Evolutionary conservation across 2,113 vertebrate species (phyloP).

Genomic region (Phrynosoma blainvillii): DNA sequence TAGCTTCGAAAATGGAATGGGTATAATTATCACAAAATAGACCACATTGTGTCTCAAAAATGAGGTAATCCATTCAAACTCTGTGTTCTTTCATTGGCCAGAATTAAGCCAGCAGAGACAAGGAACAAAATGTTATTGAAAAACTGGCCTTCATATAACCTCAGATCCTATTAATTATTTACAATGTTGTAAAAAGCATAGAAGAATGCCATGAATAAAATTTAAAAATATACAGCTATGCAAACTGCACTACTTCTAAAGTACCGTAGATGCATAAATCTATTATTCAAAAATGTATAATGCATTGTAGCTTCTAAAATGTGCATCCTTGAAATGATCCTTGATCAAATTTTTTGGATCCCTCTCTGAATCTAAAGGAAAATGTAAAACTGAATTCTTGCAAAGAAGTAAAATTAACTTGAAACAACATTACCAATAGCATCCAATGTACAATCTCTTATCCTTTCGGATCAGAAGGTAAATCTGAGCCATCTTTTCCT

Average conservation of each 20-base stretch:
- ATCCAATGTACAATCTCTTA: slow-evolving; percentile 72
- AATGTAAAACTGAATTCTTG: slow-evolving; percentile 23
- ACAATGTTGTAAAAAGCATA: neutral
- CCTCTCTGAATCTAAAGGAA: neutral
- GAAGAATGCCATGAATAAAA: neutral
- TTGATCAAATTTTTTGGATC: neutral
- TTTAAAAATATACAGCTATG: neutral
- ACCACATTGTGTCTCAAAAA: neutral
- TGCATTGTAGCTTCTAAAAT: neutral
- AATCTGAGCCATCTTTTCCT: slow-evolving; percentile 80
- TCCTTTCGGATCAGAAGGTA: slow-evolving; percentile 74
- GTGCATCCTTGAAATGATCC: neutral
- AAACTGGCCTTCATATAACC: neutral
- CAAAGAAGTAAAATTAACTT: slow-evolving; percentile 72
- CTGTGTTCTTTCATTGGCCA: neutral
- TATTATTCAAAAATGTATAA: neutral
- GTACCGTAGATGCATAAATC: neutral
- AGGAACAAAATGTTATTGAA: neutral
- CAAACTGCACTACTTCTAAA: neutral
- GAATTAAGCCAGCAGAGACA: neutral
- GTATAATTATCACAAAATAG: neutral
- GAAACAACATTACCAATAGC: slow-evolving; percentile 73
- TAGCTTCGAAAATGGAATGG: neutral
- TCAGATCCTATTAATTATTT: neutral
- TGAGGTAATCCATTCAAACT: neutral